Conservation (phyloP, 1,140 invertebrate genomes). For the Drosophila erecta region DNA sequence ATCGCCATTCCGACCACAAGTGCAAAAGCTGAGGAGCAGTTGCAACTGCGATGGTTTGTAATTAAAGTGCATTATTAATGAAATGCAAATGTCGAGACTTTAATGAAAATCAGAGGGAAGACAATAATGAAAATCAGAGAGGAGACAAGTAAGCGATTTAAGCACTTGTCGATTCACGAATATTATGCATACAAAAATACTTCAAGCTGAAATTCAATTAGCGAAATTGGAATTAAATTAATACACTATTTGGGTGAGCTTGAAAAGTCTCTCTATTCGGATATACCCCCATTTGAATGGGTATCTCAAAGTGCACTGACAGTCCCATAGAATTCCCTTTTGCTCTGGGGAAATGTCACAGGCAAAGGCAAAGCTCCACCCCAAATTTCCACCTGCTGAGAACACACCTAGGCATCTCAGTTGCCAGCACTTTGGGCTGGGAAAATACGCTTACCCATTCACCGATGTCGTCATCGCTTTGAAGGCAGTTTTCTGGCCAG, state of each 20-base stretch:
- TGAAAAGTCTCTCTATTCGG: not conserved
- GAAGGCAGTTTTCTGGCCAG: not conserved
- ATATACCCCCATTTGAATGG: not conserved
- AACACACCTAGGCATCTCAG: not conserved
- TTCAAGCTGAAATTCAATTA: not conserved
- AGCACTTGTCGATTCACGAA: not conserved
- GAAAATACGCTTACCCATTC: constrained; percentile 21
- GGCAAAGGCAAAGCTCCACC: not conserved
- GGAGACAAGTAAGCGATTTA: not conserved
- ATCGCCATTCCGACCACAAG: constrained; percentile 28
- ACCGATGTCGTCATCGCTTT: constrained; percentile 1
- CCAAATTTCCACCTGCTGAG: constrained; percentile 10
- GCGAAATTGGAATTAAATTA: not conserved
- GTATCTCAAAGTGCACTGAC: not conserved
- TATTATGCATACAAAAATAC: not conserved
- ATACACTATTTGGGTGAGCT: too few relatives aligned
- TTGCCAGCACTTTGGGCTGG: not conserved
- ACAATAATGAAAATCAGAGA: constrained; percentile 31
- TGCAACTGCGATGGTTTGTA: constrained; percentile 33
- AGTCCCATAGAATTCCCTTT: not conserved
- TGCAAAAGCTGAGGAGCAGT: constrained; percentile 25
- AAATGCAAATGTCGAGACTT: constrained; percentile 57
- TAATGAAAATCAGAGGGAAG: constrained; percentile 37
- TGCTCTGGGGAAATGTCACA: not conserved
- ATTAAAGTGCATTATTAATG: constrained; percentile 68